Evolutionary conservation across 1,140 invertebrate species (phyloP).

Genomic region (Oncopodura yosiiana): DNA sequence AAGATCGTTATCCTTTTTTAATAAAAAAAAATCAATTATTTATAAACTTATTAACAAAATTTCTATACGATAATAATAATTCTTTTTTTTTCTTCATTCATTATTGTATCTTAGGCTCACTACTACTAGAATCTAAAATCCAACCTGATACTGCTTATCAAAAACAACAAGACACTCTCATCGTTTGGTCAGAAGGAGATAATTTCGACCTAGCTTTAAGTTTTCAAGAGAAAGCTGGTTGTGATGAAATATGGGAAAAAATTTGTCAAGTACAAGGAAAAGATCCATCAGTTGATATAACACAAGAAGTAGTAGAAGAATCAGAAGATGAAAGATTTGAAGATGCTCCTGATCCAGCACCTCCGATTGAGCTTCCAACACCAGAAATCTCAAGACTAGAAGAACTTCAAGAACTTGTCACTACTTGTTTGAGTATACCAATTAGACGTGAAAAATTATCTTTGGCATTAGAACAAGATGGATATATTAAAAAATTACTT

Average conservation of each 20-base stretch:
- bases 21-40: too few species aligned
- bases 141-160: conserved; percentile 95
- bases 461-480: conserved; percentile 83
- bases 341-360: conserved; percentile 84
- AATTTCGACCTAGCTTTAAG: conserved; percentile 97
- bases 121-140: conserved; percentile 93
- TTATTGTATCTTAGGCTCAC: conserved; percentile 48
- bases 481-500: conserved; percentile 90
- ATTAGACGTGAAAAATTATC: conserved; percentile 90
- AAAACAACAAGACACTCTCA: conserved; percentile 97
- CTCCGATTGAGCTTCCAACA: conserved; percentile 82
- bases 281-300: conserved; percentile 94
- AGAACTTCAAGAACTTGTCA: conserved; percentile 72
- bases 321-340: conserved; percentile 96
- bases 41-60: too few species aligned
- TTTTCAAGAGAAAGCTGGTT: conserved; percentile 99
- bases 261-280: conserved; percentile 99
- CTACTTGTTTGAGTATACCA: conserved; percentile 54
- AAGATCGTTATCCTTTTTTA: too few species aligned
- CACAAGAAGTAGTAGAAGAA: conserved; percentile 93
- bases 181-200: conserved; percentile 99
- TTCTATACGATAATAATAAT: background rate
- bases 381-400: conserved; percentile 86
- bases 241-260: conserved; percentile 99
- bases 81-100: background rate